Conservation (phyloP, 2,888 invertebrate genomes). For the Pandemis corylana region DNA sequence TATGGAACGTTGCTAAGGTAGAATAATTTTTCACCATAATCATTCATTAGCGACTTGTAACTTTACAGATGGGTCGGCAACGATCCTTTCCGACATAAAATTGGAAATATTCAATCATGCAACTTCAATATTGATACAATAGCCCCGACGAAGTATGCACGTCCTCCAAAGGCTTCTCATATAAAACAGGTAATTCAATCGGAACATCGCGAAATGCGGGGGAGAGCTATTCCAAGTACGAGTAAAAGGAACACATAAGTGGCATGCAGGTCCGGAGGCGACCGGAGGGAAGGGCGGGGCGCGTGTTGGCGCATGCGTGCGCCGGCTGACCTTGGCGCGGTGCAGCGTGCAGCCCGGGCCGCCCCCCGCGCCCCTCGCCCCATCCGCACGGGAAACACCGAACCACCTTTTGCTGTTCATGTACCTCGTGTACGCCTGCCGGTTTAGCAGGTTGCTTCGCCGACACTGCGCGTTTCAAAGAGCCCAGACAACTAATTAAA, state of each 20-base stretch:
- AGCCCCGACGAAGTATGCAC: not conserved
- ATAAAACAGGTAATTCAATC: slow-evolving; percentile 18
- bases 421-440: slow-evolving; percentile 73
- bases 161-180: not conserved
- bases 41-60: too few species aligned
- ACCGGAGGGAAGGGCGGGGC: slow-evolving; percentile 44
- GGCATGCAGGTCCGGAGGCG: slow-evolving; percentile 59
- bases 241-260: slow-evolving; percentile 68
- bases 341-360: slow-evolving; percentile 78
- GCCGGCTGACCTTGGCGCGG: slow-evolving; percentile 81
- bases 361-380: slow-evolving; percentile 48
- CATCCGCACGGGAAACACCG: slow-evolving; percentile 59
- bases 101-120: too few species aligned
- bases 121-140: not conserved
- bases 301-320: slow-evolving; percentile 77
- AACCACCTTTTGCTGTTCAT: slow-evolving; percentile 61
- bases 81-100: too few species aligned
- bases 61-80: too few species aligned
- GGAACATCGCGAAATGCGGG: slow-evolving; percentile 47
- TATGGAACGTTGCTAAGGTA: not conserved
- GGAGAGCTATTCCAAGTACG: slow-evolving; percentile 63
- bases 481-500: slow-evolving; percentile 57
- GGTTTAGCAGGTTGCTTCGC: slow-evolving; percentile 78
- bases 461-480: slow-evolving; percentile 71
- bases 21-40: not conserved